Evolutionary conservation across 1,140 invertebrate genomes (phyloP).

Genomic region (Saxidomus purpurata): DNA sequence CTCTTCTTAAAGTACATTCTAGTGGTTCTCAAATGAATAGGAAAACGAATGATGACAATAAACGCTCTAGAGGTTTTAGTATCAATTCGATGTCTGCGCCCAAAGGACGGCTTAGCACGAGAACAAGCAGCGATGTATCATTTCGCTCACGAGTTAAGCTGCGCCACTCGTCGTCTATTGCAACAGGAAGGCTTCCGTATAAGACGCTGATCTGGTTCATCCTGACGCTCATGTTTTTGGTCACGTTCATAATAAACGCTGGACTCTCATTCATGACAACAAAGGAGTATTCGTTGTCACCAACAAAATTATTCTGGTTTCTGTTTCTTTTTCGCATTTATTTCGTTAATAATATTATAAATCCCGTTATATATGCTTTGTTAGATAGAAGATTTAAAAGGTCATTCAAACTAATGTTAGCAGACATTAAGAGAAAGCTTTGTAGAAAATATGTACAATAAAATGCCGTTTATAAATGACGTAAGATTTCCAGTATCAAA

Average conservation of each 20-base stretch:
- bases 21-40: neutral
- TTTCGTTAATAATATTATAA: conserved; percentile 69
- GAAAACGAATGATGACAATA: neutral
- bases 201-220: conserved; percentile 72
- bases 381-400: conserved; percentile 63
- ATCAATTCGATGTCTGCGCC: neutral
- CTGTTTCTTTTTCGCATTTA: conserved; percentile 56
- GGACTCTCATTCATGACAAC: conserved; percentile 51
- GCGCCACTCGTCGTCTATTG: neutral
- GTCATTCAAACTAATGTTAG: conserved; percentile 11
- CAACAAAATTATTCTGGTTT: conserved; percentile 15
- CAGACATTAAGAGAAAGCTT: neutral
- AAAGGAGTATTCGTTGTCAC: conserved; percentile 43
- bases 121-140: neutral
- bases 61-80: neutral
- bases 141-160: neutral
- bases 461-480: no score
- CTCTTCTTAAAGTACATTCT: neutral
- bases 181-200: neutral
- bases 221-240: conserved; percentile 62
- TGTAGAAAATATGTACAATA: neutral
- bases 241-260: conserved; percentile 36
- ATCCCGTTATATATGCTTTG: conserved; percentile 68
- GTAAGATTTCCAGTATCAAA: no score
- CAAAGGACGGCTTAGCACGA: neutral